A percentile compares a stretch with the other conserved stretches of the same genome.
Conservation (phyloP, 35 echinoderm and acorn worm genomes). For the Ophiothrix spiculata region DNA sequence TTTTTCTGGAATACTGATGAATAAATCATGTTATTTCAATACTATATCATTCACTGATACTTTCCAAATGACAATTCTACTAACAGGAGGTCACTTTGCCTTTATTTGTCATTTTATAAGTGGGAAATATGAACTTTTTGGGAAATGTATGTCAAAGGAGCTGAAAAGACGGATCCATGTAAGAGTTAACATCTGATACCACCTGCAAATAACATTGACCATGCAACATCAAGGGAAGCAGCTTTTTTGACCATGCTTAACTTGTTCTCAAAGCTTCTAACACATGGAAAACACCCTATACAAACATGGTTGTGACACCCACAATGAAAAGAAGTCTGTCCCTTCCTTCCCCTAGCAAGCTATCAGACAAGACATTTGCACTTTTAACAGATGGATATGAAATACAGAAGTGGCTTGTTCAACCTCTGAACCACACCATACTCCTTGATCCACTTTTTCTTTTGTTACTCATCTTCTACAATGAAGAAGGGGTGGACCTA, state of each 20-base stretch:
- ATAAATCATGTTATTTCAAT: too few species aligned
- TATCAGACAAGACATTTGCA: slow-evolving; percentile 12
- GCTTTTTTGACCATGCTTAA: slow-evolving; percentile 4
- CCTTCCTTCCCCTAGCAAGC: not conserved
- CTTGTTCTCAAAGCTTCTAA: not conserved
- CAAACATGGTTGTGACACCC: not conserved
- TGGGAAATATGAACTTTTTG: not conserved
- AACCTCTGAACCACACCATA: not conserved
- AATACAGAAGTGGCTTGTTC: not conserved
- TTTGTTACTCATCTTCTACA: slow-evolving; percentile 13
- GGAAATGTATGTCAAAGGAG: too few species aligned
- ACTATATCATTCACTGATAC: too few species aligned
- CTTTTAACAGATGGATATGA: slow-evolving; percentile 12
- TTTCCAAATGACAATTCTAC: too few species aligned
- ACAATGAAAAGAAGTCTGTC: not conserved
- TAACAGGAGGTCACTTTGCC: too few species aligned
- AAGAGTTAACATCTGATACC: not conserved
- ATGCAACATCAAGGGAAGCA: not conserved
- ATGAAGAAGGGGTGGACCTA: slow-evolving; percentile 9
- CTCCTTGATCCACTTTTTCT: slow-evolving; percentile 7
- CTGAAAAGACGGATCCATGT: too few species aligned
- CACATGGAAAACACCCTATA: not conserved
- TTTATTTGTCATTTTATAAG: too few species aligned
- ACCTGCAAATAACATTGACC: not conserved
- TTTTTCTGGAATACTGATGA: too few species aligned